Evolutionary conservation across 1,140 invertebrate species (phyloP).

Genomic region (Aporrectodea caliginosa): DNA sequence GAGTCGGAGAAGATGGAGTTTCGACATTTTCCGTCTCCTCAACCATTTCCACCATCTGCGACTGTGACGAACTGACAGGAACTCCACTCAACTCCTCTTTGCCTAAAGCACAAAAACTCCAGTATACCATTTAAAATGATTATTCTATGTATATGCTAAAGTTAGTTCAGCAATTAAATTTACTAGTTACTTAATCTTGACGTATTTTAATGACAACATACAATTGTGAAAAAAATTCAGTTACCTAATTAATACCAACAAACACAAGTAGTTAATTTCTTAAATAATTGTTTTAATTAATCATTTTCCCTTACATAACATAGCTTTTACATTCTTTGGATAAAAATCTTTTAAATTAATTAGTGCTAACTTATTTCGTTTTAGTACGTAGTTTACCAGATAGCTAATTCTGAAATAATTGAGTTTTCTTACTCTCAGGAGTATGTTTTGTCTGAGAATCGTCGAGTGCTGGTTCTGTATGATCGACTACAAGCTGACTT

Average conservation of each 20-base stretch:
- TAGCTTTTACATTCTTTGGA: too few relatives aligned
- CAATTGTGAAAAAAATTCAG: neutral
- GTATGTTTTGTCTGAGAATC: neutral
- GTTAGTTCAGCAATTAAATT: neutral
- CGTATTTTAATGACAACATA: neutral
- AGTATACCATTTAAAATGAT: neutral
- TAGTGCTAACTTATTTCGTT: too few relatives aligned
- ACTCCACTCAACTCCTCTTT: neutral
- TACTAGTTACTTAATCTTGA: neutral
- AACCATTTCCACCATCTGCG: neutral
- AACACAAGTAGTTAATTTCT: neutral
- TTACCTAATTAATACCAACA: neutral
- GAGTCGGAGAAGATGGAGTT: neutral
- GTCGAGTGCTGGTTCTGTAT: too few relatives aligned
- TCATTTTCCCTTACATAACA: too few relatives aligned
- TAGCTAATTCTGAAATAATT: neutral
- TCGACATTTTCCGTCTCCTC: neutral
- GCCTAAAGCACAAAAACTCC: neutral
- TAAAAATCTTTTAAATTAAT: neutral
- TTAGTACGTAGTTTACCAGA: too few relatives aligned
- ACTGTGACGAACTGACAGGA: neutral
- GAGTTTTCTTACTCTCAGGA: neutral
- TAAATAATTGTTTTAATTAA: neutral
- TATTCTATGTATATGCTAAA: neutral
- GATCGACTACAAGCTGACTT: neutral